Base-by-base conservation (phyloP, 2,888 invertebrate genomes). In the Glyphotaelius pellucidus region DNA sequence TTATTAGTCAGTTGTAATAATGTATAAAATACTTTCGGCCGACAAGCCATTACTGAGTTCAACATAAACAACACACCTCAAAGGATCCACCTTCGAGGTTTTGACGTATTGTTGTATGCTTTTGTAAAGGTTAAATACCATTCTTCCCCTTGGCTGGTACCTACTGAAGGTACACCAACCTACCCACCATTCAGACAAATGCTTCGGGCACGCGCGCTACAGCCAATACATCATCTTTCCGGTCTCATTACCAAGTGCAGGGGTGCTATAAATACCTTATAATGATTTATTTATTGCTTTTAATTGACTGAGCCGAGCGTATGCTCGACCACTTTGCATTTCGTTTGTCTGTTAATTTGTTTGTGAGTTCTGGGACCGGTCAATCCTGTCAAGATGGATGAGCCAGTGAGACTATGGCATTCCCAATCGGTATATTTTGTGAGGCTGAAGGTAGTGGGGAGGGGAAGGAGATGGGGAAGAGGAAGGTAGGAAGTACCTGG, bases 121-220 rank as follows among this genome's bases (percentile, higher is more conserved):
- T 67, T 67, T 25, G 25, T 67, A 67, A 67, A 67, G 67, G 67
- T 67, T 67, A 67, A 67, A 67, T 67, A 67, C 2, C 67, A n/a
- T 67, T 52, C 52, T 52, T 67, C 67, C 67, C 67, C 67, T 9
- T n/a, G 67, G 25, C 67, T 67, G 67, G 67, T n/a, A 25, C 47
- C 47, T 47, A 0, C 9, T 67, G 67, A 42, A 42, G 12, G 42
- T 42, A 12, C 12, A 52, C 52, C 19, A 52, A 19, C 19, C 52
- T 67, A 67, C 67, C 67, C 9, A 25, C 25, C 25, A 67, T 67
- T 67, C 67, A 67, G 67, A 67, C 67, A 67, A n/a, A 67, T 31
- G 81, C 32, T 32, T 31, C 81, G 19, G 81, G 81, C 81, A 83
- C 81, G 81, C 25, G 81, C 81, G 81, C 81, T 32, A 31, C 81